phyloP scores from a whole-genome alignment of 2,888 invertebrate species.

The Busseola fusca region DNA sequence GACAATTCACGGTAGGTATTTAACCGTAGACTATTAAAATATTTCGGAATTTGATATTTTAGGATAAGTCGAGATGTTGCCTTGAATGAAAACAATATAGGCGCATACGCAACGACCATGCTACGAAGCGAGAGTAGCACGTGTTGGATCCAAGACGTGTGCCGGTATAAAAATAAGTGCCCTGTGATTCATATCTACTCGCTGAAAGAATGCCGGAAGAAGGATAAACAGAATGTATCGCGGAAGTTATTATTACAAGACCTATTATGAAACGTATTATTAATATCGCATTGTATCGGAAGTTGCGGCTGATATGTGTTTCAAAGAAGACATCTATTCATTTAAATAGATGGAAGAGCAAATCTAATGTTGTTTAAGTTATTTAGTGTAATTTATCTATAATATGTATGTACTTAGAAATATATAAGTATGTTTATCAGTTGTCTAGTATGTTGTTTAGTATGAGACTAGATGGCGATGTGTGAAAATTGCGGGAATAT shows the following conservation, averaged over 20 bases:
- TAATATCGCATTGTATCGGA: conserved; percentile 27
- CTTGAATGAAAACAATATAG: neutral
- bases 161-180: conserved; percentile 46
- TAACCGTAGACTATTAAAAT: neutral
- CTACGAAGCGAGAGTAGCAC: conserved; percentile 18
- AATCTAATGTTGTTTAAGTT: neutral
- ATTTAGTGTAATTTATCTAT: no score
- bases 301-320: conserved; percentile 12
- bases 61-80: neutral
- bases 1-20: neutral
- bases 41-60: neutral
- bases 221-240: conserved; percentile 39
- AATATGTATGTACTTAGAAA: no score
- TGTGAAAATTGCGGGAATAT: no score
- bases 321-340: conserved; percentile 23
- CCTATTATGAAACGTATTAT: conserved; percentile 46
- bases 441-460: no score
- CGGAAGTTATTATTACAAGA: conserved; percentile 44
- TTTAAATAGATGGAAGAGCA: neutral
- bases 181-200: conserved; percentile 38
- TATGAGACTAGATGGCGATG: no score
- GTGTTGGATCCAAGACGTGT: conserved; percentile 29
- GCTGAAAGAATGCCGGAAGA: conserved; percentile 51
- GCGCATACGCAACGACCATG: conserved; percentile 7
- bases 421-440: no score